phyloP scores from a whole-genome alignment of 1,140 invertebrate genomes.

The Pseudomyrmex flavicornis region DNA sequence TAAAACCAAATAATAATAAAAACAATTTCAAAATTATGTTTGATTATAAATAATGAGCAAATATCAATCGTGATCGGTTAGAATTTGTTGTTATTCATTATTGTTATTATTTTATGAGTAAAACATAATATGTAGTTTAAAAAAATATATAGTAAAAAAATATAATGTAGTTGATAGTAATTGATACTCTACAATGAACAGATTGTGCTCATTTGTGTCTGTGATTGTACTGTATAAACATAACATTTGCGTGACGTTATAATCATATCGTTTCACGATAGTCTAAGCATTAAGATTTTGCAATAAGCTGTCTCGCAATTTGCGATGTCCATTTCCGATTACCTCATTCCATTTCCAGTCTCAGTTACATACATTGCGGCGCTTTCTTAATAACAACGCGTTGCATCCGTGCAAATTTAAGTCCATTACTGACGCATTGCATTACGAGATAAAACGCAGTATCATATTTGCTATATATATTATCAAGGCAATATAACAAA shows the following conservation, averaged over 20 bases:
- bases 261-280: background rate
- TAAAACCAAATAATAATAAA: background rate
- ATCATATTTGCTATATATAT: background rate
- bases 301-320: constrained; percentile 20
- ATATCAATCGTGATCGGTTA: background rate
- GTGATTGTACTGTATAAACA: constrained; percentile 21
- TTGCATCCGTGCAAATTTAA: background rate
- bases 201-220: background rate
- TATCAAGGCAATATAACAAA: background rate
- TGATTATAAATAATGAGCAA: background rate
- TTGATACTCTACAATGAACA: background rate
- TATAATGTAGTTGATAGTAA: background rate
- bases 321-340: constrained; percentile 25
- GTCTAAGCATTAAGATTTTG: background rate
- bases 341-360: constrained; percentile 13
- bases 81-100: background rate
- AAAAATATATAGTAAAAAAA: background rate
- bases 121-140: too few species aligned
- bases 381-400: constrained; percentile 17
- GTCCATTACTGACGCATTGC: background rate
- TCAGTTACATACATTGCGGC: background rate
- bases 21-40: background rate
- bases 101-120: too few species aligned
- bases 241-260: constrained; percentile 11
- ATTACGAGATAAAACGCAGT: background rate